These are phyloP conservation scores for Aphaenogaster floridana DNA, from an alignment of 1,140 invertebrate species.

Conservation along the genomic window DNA sequence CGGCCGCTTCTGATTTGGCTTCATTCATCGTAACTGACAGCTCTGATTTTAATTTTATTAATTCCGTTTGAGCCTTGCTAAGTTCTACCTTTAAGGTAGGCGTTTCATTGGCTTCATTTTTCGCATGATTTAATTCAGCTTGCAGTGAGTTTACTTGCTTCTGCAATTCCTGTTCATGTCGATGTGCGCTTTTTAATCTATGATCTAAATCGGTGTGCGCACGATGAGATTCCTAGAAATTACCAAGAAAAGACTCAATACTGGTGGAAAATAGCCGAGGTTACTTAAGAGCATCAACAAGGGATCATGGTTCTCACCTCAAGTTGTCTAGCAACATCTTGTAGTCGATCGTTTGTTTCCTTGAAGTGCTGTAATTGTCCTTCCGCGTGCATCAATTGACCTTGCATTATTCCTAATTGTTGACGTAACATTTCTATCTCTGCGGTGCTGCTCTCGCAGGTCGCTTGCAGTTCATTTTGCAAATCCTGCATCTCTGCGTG, in stretches of 20 bases:
- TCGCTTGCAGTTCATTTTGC: constrained; percentile 86
- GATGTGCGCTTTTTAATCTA: constrained; percentile 85
- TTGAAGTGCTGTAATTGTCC: constrained; percentile 82
- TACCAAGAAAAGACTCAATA: constrained; percentile 40
- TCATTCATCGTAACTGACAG: constrained; percentile 75
- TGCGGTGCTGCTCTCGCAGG: constrained; percentile 84
- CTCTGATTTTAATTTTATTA: constrained; percentile 79
- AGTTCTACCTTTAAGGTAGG: constrained; percentile 78
- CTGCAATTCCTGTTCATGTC: constrained; percentile 83
- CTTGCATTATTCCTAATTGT: constrained; percentile 86
- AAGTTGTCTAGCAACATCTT: constrained; percentile 88
- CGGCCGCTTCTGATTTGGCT: constrained; percentile 75
- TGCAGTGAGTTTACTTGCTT: constrained; percentile 83
- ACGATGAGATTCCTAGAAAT: constrained; percentile 87
- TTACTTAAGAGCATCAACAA: constrained; percentile 28
- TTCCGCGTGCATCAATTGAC: constrained; percentile 83
- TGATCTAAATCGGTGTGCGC: constrained; percentile 87
- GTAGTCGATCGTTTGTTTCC: constrained; percentile 81
- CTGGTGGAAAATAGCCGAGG: constrained; percentile 12
- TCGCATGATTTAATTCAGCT: constrained; percentile 79
- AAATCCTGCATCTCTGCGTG: constrained; percentile 87
- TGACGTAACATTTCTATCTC: constrained; percentile 85
- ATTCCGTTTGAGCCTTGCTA: constrained; percentile 77
- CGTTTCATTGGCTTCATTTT: constrained; percentile 78
- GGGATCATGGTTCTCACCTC: constrained; percentile 84